Percentiles rank a stretch among this genome's conserved stretches.
phyloP scores from a whole-genome alignment of 1,140 invertebrate genomes.

The Nomia melanderi region DNA sequence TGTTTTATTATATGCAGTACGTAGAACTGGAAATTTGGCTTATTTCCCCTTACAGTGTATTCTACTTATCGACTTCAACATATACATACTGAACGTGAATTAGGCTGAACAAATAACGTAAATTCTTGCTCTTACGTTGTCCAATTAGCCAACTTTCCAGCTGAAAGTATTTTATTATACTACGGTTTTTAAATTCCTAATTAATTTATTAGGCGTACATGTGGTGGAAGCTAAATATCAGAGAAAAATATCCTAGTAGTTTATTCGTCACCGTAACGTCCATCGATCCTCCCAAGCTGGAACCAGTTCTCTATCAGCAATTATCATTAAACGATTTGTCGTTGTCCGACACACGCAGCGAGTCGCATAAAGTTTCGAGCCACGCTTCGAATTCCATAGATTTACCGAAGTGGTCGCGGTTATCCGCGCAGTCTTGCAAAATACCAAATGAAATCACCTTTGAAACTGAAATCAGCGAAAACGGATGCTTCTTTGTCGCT shows the following conservation, averaged over 20 bases:
- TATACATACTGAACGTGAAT: no score
- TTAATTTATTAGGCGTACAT: constrained; percentile 68
- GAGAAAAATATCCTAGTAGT: constrained; percentile 74
- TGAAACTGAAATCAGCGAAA: constrained; percentile 76
- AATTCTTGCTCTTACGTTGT: no score
- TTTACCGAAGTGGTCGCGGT: constrained; percentile 80
- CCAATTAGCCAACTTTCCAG: no score
- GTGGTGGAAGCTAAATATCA: constrained; percentile 75
- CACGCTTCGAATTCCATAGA: constrained; percentile 57
- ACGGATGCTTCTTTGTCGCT: constrained; percentile 78
- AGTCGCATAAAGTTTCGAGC: constrained; percentile 32
- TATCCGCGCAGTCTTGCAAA: constrained; percentile 83
- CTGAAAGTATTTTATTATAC: no score
- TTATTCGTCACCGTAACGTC: constrained; percentile 72
- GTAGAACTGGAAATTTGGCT: no score
- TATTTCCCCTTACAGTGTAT: no score
- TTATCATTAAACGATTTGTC: constrained; percentile 65
- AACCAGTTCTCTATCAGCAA: constrained; percentile 74
- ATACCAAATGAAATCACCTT: constrained; percentile 82
- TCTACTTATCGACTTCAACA: no score
- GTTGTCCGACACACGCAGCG: constrained; percentile 50
- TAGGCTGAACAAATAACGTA: no score
- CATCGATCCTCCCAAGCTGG: constrained; percentile 71
- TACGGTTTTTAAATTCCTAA: neutral
- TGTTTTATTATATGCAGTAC: no score